A percentile compares a stretch with the other conserved stretches of the same genome.
Conservation (phyloP, 2,113 vertebrate species). For the Notechis scutatus region DNA sequence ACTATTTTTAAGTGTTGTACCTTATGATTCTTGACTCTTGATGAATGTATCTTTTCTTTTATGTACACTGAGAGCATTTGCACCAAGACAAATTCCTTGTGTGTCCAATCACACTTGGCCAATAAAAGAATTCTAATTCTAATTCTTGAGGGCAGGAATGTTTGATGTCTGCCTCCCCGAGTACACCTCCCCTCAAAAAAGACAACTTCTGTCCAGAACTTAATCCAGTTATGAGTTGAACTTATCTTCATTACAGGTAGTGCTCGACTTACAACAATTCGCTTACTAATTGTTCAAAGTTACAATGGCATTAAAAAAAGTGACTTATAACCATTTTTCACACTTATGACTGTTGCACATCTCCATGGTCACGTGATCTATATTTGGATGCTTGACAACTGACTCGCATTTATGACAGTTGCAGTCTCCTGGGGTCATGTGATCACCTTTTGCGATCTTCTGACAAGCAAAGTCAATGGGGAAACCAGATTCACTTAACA, state of each 20-base stretch:
- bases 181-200: background rate
- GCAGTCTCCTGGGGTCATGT: background rate
- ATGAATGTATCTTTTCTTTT: too few species aligned
- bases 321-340: background rate
- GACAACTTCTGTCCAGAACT: background rate
- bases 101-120: too few species aligned
- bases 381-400: background rate
- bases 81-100: too few species aligned
- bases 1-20: too few species aligned
- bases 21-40: too few species aligned
- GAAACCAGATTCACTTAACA: background rate
- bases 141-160: background rate
- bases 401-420: background rate
- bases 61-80: too few species aligned
- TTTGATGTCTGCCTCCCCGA: background rate
- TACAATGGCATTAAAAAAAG: background rate
- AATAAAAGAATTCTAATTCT: too few species aligned
- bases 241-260: background rate
- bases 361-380: background rate
- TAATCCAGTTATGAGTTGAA: background rate
- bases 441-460: background rate
- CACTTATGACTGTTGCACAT: background rate
- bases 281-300: background rate
- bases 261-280: background rate
- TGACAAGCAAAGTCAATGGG: background rate